Base-by-base conservation (phyloP, 2,113 vertebrate genomes). In the Smithornis capensis region DNA sequence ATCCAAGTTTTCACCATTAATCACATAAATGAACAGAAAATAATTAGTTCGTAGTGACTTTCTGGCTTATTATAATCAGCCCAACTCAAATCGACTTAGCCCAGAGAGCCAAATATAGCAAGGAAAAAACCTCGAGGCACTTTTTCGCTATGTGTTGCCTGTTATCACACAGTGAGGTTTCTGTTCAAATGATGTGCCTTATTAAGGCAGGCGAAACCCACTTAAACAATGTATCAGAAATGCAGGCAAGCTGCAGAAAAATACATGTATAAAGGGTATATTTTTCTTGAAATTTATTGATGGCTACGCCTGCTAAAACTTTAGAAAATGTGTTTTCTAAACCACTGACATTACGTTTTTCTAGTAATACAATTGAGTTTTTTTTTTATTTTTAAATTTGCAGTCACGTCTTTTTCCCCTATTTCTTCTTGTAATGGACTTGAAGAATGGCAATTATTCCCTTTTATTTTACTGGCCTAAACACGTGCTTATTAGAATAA, bases 21-120 rank as follows among this genome's bases (percentile, higher is more conserved):
- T 97, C 96, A 97, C 92, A 95, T 94, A 97, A 98, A 97, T 96
- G 92, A 98, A 96, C 94, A 97, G 93, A 97, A 98, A 97, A 97
- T 98, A 96, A 97, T 97, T 97, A 97, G 91, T 95, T 93, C 65
- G 2, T 95, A 94, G 94, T 97, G 87, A 97, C 95, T 96, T 97
- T 97, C 87, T 96, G 91, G 91, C 94, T 97, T 97, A 96, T 96
- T 95, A 95, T 97, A 96, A 97, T 95, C 96, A 97, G 83, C 75
- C 79, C 90, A 91, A 96, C 93, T 97, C 97, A 97, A 96, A 96
- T 97, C 89, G 94, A 96, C 90, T 96, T 97, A 96, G 95, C 79
- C 86, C 83, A 94, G 85, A 95, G 53, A 97, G 95, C 95, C 95
- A 97, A 97, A 98, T 97, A 87, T 94, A 95, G 95, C 83, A 73